Evolutionary conservation across 2,113 vertebrate genomes (phyloP).

Genomic region (Mastomys coucha): DNA sequence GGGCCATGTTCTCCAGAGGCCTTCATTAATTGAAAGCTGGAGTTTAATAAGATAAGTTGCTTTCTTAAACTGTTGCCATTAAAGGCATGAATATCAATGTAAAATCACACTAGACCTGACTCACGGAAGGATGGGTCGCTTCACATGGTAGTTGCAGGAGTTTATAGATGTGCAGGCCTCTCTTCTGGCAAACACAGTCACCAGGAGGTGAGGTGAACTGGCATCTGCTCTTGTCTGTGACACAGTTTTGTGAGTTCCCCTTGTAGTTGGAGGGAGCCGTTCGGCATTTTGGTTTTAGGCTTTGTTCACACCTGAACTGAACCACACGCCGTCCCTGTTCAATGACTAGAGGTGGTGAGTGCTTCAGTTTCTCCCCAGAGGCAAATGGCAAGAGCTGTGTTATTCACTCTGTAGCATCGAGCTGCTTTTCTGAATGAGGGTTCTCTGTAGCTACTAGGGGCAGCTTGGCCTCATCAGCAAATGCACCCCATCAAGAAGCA

Average conservation of each 20-base stretch:
- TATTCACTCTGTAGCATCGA: fast-evolving
- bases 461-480: not conserved
- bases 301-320: not conserved
- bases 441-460: not conserved
- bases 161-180: not conserved
- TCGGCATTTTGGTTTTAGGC: not conserved
- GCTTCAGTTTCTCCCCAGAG: not conserved
- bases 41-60: not conserved
- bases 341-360: fast-evolving
- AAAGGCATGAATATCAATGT: not conserved
- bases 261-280: not conserved
- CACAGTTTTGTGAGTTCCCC: not conserved
- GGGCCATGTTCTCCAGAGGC: not conserved
- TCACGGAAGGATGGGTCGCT: not conserved
- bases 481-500: too few species aligned
- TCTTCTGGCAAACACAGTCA: not conserved
- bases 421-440: not conserved
- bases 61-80: not conserved
- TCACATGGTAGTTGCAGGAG: fast-evolving
- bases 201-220: too few species aligned
- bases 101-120: not conserved
- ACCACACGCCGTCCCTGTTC: fast-evolving
- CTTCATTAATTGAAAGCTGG: not conserved
- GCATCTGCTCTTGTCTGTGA: not conserved
- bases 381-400: not conserved